Evolutionary conservation across 2,797 vertebrate species (phyloP), one percentile per base, ranked within the genome.

Genomic region (Schizopygopsis pylzovi): DNA sequence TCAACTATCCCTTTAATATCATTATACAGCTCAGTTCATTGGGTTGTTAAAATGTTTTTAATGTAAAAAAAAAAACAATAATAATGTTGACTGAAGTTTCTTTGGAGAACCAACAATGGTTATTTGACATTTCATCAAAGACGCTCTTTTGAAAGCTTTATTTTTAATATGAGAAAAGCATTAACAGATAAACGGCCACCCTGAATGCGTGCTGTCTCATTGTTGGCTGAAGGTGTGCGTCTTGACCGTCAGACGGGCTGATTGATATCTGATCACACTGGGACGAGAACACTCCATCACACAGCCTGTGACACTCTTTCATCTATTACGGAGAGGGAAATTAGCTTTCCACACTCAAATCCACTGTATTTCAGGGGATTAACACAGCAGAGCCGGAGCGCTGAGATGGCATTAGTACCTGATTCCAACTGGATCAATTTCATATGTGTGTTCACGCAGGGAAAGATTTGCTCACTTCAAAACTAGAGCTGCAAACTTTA

Each of bases 271-370:
- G 92, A 87, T 91, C 89, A 85, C 37, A 79, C 84, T 81, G 65
- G 39, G 90, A 91, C 91, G 84, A 89, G 92, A 91, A 91, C 89
- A 85, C 92, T 93, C 89, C 86, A 91, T 94, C 90, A 92, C 87
- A 47, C 16, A 83, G 84, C 85, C 16, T 49, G 87, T 89, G 90
- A 90, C 91, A 91, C 80, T 59, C 33, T 88, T 88, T 91, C 90
- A 93, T 93, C 90, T 88, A 87, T 93, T 90, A 90, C 82, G 80
- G 65, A 5, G 72, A 54, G 80, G 85, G 89, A 87, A 88, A 82
- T 89, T 82, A 86, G 87, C 87, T 87, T 65, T 54, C 85, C 81
- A 81, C 88, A 75, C 82, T 83, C 72, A 85, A 90, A 92, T 91
- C 84, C 79, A 90, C 89, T 86, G 88, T 33, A 65, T 81, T 68